These are phyloP conservation scores for Anadara kagoshimensis DNA, from an alignment of 1,140 invertebrate species.

Conservation along the genomic window DNA sequence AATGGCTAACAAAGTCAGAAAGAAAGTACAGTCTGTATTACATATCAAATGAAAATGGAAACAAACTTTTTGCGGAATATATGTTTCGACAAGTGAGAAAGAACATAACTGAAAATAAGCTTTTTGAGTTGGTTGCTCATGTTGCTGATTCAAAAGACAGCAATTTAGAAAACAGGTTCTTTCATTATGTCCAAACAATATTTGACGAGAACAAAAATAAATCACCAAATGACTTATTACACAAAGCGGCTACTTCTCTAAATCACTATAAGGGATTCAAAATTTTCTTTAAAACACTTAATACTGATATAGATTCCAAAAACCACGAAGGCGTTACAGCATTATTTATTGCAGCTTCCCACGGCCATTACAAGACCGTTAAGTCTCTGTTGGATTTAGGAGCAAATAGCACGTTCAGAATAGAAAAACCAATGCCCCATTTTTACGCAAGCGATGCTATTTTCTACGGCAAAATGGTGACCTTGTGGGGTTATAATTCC, in stretches of 20 bases:
- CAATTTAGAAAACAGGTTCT: neutral
- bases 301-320: too few relatives aligned
- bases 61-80: constrained; percentile 8
- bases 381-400: neutral
- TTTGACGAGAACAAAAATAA: too few relatives aligned
- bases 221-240: too few relatives aligned
- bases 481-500: constrained; percentile 19
- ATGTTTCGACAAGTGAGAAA: neutral
- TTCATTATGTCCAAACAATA: neutral
- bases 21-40: neutral
- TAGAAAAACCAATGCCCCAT: neutral
- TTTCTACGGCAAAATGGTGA: neutral
- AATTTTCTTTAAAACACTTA: too few relatives aligned
- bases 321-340: neutral
- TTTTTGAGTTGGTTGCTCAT: neutral
- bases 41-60: constrained; percentile 4
- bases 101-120: neutral
- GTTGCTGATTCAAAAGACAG: neutral
- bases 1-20: constrained; percentile 8
- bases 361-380: neutral
- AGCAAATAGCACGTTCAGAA: neutral
- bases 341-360: neutral
- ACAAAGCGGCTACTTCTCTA: too few relatives aligned
- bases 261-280: too few relatives aligned
- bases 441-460: neutral